Evolutionary conservation across 2,888 invertebrate genomes (phyloP), one percentile per base, ranked within the genome.

Genomic region (Hydriomena furcata): DNA sequence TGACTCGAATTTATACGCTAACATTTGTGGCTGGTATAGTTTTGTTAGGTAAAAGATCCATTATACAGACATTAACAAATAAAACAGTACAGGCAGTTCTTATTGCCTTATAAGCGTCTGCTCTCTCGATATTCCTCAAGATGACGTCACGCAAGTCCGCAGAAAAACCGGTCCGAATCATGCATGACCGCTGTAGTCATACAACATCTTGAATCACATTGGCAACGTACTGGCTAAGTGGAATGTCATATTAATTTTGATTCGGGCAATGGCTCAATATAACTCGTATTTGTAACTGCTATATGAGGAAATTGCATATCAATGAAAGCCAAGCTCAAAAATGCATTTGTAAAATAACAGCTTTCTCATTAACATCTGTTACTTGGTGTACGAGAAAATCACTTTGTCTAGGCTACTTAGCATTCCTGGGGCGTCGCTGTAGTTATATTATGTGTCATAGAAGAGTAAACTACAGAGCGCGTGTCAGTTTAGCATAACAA

Each of bases 111-210:
- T 70, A 76, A 68, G 73, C 66, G 70, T 68, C 55, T 72, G 63
- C 57, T 71, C 60, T 67, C 60, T 68, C 66, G 58, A 67, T 52
- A 52, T 69, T 68, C 65, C 65, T 68, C 58, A 61, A 49, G 58
- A 55, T 86, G 84, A 86, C 86, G 85, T 86, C 86, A 86, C 45
- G 21, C 50, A 59, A 55, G 63, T 65, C 65, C 61, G 80, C 79
- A 81, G 77, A 76, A 81, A 82, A 88, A 88, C 88, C 87, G 84
- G 88, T 86, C 68, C 61, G 71, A 71, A 69, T 81, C 75, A 82
- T 75, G 79, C 76, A 71, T 74, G 79, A 84, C 82, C 80, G 79
- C 78, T 70, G 73, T 63, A 64, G 78, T 82, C 82, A 85, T 82
- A 77, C 71, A 73, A 72, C 68, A 66, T 76, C 76, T 77, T 82